Evolutionary conservation across 2,888 invertebrate genomes (phyloP).

Genomic region (Catotricha subobsoleta): DNA sequence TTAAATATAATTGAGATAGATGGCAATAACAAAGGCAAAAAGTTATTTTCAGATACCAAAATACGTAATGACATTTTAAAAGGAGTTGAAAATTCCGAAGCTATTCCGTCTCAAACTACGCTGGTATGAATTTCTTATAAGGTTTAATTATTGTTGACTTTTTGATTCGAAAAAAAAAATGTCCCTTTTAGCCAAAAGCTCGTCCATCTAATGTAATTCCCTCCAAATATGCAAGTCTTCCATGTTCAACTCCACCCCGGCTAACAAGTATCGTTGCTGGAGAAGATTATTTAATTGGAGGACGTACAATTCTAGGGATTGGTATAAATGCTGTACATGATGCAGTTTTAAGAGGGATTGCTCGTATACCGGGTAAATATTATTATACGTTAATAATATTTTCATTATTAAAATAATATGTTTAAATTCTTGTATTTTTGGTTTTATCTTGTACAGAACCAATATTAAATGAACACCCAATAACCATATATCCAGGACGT

Average conservation of each 20-base stretch:
- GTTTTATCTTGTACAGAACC: conserved; percentile 18
- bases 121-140: conserved; percentile 38
- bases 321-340: conserved; percentile 30
- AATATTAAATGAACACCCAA: conserved; percentile 41
- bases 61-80: conserved; percentile 29
- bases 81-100: conserved; percentile 17
- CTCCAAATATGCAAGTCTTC: conserved; percentile 30
- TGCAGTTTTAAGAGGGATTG: conserved; percentile 27
- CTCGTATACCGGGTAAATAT: conserved; percentile 23
- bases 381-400: conserved; percentile 6
- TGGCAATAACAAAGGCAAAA: neutral
- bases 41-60: neutral
- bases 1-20: neutral
- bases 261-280: conserved; percentile 10
- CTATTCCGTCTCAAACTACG: conserved; percentile 37
- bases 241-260: conserved; percentile 23
- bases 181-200: conserved; percentile 23
- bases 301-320: conserved; percentile 26
- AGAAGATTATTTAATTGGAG: conserved; percentile 5
- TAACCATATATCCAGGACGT: conserved; percentile 44
- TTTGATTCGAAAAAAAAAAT: neutral
- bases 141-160: neutral
- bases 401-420: no score
- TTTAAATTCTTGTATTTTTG: neutral
- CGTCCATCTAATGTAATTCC: conserved; percentile 21